phyloP scores from a whole-genome alignment of 2,113 vertebrate species.

The Misgurnus mizolepis region DNA sequence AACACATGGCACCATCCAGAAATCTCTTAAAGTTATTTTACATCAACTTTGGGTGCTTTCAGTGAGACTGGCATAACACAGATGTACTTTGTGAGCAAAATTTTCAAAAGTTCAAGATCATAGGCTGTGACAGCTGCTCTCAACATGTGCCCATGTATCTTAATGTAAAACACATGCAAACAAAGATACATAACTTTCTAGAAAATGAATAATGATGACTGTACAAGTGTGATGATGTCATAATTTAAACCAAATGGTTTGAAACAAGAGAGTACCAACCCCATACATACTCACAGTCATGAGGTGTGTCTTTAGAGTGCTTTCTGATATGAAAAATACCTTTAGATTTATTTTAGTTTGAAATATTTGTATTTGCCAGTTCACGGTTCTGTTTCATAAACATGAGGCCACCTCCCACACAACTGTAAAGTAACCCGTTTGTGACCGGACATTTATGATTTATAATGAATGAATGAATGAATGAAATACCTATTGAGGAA shows the following conservation, averaged over 20 bases:
- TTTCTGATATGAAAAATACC: neutral
- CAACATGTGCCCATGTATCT: neutral
- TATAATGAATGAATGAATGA: neutral
- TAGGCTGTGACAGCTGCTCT: neutral
- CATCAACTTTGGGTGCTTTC: no score
- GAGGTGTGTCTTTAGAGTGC: neutral
- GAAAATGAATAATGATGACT: neutral
- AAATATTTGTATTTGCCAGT: neutral
- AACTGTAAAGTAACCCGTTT: neutral
- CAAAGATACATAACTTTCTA: neutral
- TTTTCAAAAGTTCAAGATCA: neutral
- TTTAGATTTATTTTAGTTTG: neutral
- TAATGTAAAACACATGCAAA: neutral
- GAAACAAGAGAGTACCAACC: neutral
- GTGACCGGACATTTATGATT: neutral
- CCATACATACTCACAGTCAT: neutral
- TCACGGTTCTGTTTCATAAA: neutral
- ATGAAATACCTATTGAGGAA: conserved; percentile 87
- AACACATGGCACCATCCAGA: neutral
- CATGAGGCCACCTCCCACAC: neutral
- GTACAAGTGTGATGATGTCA: neutral
- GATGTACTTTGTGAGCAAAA: neutral
- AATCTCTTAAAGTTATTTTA: conserved; percentile 4
- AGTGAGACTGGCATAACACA: neutral
- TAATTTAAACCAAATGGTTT: conserved; percentile 17